Conservation (phyloP, 2,113 vertebrate species). For the Nothobranchius furzeri region DNA sequence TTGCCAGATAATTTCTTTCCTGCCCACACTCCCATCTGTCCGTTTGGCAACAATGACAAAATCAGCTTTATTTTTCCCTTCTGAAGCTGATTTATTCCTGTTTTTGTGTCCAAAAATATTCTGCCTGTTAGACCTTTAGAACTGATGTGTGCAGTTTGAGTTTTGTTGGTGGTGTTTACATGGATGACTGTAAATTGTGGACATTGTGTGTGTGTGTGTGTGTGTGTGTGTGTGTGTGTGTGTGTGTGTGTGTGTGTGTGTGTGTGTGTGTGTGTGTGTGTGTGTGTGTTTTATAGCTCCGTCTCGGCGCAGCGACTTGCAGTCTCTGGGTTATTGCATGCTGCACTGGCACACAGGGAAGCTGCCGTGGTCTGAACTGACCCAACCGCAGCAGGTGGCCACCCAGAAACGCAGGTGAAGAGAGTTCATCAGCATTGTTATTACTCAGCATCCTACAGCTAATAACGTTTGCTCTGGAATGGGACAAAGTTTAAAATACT, state of each 20-base stretch:
- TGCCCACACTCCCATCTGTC: slow-evolving; percentile 30
- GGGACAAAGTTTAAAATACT: no score
- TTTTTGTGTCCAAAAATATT: background rate
- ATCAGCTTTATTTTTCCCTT: background rate
- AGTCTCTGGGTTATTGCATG: slow-evolving; percentile 92
- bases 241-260: background rate
- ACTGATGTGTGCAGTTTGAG: background rate
- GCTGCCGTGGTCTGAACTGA: slow-evolving; percentile 85
- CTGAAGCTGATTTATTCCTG: background rate
- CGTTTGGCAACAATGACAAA: background rate
- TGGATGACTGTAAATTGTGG: background rate
- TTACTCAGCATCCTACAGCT: no score
- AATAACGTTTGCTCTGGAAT: no score
- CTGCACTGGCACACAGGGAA: slow-evolving; percentile 85
- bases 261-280: no score
- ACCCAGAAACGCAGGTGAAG: slow-evolving; percentile 85
- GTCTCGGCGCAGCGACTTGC: slow-evolving; percentile 91
- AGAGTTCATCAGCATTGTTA: no score
- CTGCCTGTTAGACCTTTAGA: background rate
- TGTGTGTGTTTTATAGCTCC: slow-evolving; percentile 77
- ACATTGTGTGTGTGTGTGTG: background rate
- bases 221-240: background rate
- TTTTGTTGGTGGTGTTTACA: background rate
- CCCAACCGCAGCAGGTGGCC: slow-evolving; percentile 74
- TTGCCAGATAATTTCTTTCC: background rate